A percentile compares a stretch with the other conserved stretches of the same genome.
phyloP scores from a whole-genome alignment of 1,140 invertebrate species.

The Microplitis demolitor region DNA sequence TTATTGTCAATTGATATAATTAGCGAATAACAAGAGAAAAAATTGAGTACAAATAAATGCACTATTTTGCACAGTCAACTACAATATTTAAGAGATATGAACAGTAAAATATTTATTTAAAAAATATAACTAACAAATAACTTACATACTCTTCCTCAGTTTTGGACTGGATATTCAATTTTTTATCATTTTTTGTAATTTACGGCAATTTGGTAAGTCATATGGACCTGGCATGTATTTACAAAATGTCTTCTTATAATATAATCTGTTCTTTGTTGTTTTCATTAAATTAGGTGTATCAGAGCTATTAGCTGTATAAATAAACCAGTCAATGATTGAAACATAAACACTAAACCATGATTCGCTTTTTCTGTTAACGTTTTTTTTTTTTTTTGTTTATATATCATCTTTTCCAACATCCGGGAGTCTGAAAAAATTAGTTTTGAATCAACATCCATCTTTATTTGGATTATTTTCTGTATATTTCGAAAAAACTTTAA shows the following conservation, averaged over 20 bases:
- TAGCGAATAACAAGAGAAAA: too few relatives aligned
- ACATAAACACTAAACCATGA: conserved; percentile 27
- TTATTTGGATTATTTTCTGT: background rate
- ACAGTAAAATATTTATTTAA: too few relatives aligned
- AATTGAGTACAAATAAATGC: too few relatives aligned
- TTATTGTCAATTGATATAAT: too few relatives aligned
- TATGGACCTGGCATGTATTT: too few relatives aligned
- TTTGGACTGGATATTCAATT: too few relatives aligned
- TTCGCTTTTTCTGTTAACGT: conserved; percentile 13
- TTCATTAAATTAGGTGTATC: conserved; percentile 22
- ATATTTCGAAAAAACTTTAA: background rate
- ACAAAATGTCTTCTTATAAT: background rate
- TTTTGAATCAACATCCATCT: conserved; percentile 17
- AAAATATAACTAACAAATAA: too few relatives aligned
- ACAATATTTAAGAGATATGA: too few relatives aligned
- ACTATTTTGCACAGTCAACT: too few relatives aligned
- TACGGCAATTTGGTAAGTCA: too few relatives aligned
- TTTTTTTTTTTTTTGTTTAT: background rate
- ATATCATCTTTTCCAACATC: conserved; percentile 18
- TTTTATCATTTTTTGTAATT: too few relatives aligned
- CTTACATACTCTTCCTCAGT: too few relatives aligned
- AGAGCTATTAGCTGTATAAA: conserved; percentile 20
- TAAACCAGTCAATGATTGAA: conserved; percentile 20
- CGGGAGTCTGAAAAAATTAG: conserved; percentile 1
- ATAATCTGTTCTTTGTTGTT: conserved; percentile 15